phyloP scores from a whole-genome alignment of 64 coral and sea anemone genomes.

The Stylophora pistillata region DNA sequence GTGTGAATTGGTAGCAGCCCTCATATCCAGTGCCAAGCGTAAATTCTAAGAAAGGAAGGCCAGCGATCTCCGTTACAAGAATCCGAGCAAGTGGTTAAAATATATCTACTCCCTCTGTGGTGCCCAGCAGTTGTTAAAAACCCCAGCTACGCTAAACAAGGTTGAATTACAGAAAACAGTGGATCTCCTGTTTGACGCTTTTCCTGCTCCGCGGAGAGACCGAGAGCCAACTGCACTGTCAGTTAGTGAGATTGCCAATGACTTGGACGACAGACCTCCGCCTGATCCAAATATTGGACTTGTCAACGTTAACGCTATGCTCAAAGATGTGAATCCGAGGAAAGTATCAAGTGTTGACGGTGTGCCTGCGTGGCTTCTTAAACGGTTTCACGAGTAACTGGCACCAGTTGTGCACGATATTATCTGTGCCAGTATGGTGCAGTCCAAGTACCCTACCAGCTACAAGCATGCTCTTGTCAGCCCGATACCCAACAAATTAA shows the following conservation, averaged over 20 bases:
- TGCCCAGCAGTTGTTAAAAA: not conserved
- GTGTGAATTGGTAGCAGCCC: not conserved
- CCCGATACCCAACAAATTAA: conserved; percentile 46
- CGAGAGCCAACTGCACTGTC: conserved; percentile 15
- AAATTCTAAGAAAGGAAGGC: conserved; percentile 34
- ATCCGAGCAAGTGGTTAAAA: conserved; percentile 34
- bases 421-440: conserved; percentile 34
- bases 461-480: conserved; percentile 46
- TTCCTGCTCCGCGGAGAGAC: conserved; percentile 16
- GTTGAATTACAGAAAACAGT: not conserved
- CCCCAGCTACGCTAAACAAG: conserved; percentile 13
- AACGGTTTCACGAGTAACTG: conserved; percentile 37
- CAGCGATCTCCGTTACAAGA: not conserved
- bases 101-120: conserved; percentile 13
- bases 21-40: conserved; percentile 23
- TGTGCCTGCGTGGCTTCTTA: conserved; percentile 47
- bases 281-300: conserved; percentile 21
- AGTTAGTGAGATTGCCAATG: no score
- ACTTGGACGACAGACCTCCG: conserved; percentile 4
- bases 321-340: conserved; percentile 7
- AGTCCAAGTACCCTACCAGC: conserved; percentile 37
- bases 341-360: conserved; percentile 41
- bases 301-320: conserved; percentile 20
- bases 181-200: conserved; percentile 22
- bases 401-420: conserved; percentile 34